Base-by-base conservation (phyloP, 1,140 invertebrate genomes). In the Dendrolimus punctatus region DNA sequence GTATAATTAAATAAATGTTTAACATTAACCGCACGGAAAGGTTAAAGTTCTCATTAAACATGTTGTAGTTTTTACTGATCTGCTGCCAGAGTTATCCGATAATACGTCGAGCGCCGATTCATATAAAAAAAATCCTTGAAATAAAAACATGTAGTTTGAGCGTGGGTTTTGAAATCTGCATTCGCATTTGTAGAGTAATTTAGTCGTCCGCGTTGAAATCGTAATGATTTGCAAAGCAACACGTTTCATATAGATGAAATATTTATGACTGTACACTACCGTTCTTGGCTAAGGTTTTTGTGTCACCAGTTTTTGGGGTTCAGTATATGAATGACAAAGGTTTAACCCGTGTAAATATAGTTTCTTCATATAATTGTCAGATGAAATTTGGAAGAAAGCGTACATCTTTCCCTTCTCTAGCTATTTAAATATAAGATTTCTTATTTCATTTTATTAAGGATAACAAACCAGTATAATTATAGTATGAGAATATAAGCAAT, bases 1-100 rank as follows among this genome's bases (percentile, higher is more conserved):
- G 23, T 23, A 23, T 23, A 23, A 23, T 23, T 23, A 23, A 23
- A 23, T 49, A 46, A 51, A 41, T 46, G 46, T 50, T 38, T 40
- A 46, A 56, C 42, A 40, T 53, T 53, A 43, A 45, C 51, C 9
- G 51, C 45, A 53, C 46, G 39, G 51, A 39, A 51, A 64, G 65
- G 60, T 74, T 65, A 68, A 70, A 68, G 62, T 67, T 72, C 66
- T 59, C 66, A 70, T 69, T 70, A 68, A 70, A 65, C 62, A 59
- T 57, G 39, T 52, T 74, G 10, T 53, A 50, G 44, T 73, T 74
- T 75, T 73, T 77, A 64, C 51, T 61, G 56, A 68, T 69, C 62
- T 60, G 64, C 57, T 62, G 68, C 63, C 55, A 57, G 58, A 60
- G 73, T 41, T 58, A 62, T 72, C 64, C 63, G 62, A 61, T 70